Base-by-base conservation (phyloP, 2,797 vertebrate species). In the Sebastiscus albofasciatus region DNA sequence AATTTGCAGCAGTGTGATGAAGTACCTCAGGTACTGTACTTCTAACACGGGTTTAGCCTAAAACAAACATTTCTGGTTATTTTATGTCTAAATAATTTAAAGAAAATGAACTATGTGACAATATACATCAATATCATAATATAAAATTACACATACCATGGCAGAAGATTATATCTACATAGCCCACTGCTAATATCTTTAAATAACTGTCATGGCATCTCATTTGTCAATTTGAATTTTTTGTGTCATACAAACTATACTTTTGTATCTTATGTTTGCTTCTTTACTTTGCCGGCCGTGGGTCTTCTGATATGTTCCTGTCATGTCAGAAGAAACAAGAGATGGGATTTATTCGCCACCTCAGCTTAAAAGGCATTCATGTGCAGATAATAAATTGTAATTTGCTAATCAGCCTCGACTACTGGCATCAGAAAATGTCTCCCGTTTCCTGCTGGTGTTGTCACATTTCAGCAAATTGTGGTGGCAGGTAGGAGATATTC, bases 1-100 rank as follows among this genome's bases (percentile, higher is more conserved):
- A 52, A 64, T 75, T 29, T 46, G 7, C 22, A 65, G 68, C 26
- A 56, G 2, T 70, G 27, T 46, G 27, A 87, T 68, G 22, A 80
- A 75, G 62, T 27, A 72, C 24, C 33, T 66, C 18, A 42, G 54
- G 52, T 26, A 34, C 20, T 76, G 52, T 29, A 60, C n/a, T 29
- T 70, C 11, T 67, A 9, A 56, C 14, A 76, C n/a, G 16, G 22
- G 4, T 73, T 52, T 20, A 42, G 13, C 24, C 58, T 29, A 33
- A 75, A 73, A 73, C 49, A 33, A 13, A 62, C 8, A 26, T 70
- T 49, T 62, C 3, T 22, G 27, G 8, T 29, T 60, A 34, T 39
- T 42, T 61, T 26, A 34, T 31, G 2, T 59, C 7, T 56, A 64
- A 62, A 64, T 33, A 2, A 3, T 24, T 49, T 49, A n/a, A 8